These are phyloP conservation scores for Spinibarbus caldwelli DNA, from an alignment of 2,797 vertebrate species.

Conservation along the genomic window DNA sequence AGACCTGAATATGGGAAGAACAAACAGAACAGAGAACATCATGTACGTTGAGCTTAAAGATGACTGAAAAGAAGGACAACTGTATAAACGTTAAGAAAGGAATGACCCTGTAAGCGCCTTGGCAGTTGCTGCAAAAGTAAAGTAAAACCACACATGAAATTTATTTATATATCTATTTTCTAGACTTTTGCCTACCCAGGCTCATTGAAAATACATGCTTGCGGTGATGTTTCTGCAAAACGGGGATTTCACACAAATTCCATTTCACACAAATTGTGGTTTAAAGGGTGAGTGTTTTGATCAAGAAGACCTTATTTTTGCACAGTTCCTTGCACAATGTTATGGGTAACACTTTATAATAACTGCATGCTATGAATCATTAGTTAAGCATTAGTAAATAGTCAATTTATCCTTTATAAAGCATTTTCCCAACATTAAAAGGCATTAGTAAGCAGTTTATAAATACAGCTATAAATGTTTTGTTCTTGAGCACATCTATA, in stretches of 20 bases:
- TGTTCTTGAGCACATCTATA: too few relatives aligned
- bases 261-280: background rate
- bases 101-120: background rate
- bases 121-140: background rate
- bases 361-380: too few relatives aligned
- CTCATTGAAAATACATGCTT: background rate
- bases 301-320: background rate
- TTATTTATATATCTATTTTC: background rate
- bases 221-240: too few relatives aligned
- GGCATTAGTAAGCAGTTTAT: too few relatives aligned
- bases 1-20: background rate
- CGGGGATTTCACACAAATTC: too few relatives aligned
- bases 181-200: background rate
- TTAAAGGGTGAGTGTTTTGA: too few relatives aligned
- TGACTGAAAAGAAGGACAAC: background rate
- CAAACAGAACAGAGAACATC: background rate
- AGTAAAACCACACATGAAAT: too few relatives aligned
- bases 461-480: too few relatives aligned
- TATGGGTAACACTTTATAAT: too few relatives aligned
- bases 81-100: background rate
- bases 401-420: too few relatives aligned
- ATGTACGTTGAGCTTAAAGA: background rate
- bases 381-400: too few relatives aligned
- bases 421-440: too few relatives aligned
- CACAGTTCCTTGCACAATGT: background rate